Conservation (phyloP, 2,113 vertebrate species). For the Carassius auratus region DNA sequence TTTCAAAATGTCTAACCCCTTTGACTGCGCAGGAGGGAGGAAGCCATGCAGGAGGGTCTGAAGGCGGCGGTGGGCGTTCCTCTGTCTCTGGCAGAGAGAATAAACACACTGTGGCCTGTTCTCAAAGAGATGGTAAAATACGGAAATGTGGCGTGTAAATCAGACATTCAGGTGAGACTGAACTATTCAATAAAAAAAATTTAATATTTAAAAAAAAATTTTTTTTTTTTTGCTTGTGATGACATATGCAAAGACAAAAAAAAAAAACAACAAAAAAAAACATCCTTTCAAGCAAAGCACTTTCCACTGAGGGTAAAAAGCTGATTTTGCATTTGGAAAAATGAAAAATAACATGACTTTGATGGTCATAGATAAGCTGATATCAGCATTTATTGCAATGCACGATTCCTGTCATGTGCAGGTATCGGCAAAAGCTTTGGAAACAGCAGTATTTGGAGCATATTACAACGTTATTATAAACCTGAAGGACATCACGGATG, state of each 20-base stretch:
- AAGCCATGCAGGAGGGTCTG: slow-evolving; percentile 84
- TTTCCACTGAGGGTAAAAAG: background rate
- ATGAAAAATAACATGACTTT: background rate
- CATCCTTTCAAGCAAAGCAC: background rate
- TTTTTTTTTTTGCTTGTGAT: background rate
- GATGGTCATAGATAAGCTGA: background rate
- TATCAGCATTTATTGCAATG: background rate
- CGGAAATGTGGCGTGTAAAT: slow-evolving; percentile 87
- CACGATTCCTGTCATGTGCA: slow-evolving; percentile 45
- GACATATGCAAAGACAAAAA: background rate
- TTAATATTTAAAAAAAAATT: too few relatives aligned
- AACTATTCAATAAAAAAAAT: too few relatives aligned
- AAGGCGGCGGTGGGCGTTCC: slow-evolving; percentile 82
- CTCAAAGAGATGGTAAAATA: slow-evolving; percentile 81
- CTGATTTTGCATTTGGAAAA: background rate
- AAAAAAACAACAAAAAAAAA: background rate
- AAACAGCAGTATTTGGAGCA: slow-evolving; percentile 86
- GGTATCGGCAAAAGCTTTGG: slow-evolving; percentile 93
- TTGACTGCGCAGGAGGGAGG: slow-evolving; percentile 68
- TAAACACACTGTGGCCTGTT: slow-evolving; percentile 80
- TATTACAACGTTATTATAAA: slow-evolving; percentile 90
- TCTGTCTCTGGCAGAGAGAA: slow-evolving; percentile 81
- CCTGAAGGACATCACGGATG: slow-evolving; percentile 83
- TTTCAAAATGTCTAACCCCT: background rate
- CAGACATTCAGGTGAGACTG: slow-evolving; percentile 85